phyloP scores from a whole-genome alignment of 2,888 invertebrate genomes.

The Agrilus mali region DNA sequence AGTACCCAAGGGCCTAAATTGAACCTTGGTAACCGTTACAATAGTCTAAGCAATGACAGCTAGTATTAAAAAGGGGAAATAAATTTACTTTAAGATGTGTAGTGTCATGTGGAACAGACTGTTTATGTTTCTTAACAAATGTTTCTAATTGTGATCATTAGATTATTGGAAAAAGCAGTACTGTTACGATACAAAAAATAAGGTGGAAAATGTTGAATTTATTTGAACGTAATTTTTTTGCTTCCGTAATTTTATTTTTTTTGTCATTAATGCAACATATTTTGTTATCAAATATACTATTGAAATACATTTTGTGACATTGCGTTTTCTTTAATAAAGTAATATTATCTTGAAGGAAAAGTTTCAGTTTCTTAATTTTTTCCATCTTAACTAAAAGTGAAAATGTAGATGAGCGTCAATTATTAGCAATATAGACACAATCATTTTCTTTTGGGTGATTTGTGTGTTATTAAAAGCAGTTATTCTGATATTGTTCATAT shows the following conservation, averaged over 20 bases:
- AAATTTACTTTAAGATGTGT: conserved; percentile 12
- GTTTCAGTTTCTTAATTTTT: conserved; percentile 8
- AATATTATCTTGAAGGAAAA: conserved; percentile 12
- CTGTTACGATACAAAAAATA: no score
- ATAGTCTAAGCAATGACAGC: conserved; percentile 45
- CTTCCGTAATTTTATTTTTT: conserved; percentile 2
- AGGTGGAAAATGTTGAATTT: no score
- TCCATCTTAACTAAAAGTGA: no score
- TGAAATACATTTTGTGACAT: no score
- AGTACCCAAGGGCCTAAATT: conserved; percentile 41
- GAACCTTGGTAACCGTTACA: conserved; percentile 50
- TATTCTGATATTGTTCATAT: no score
- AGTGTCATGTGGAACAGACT: conserved; percentile 23
- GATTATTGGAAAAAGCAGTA: neutral
- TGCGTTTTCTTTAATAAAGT: conserved; percentile 21
- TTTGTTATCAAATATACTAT: no score
- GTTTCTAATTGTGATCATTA: conserved; percentile 7
- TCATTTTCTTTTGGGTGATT: no score
- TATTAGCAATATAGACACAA: no score
- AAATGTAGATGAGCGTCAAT: no score
- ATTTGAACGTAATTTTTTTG: neutral
- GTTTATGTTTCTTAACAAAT: conserved; percentile 24
- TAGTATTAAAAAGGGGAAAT: conserved; percentile 26
- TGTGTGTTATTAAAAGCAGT: no score
- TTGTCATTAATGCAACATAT: neutral